Evolutionary conservation across 2,888 invertebrate species (phyloP).

Genomic region (Gastrophysa polygoni): DNA sequence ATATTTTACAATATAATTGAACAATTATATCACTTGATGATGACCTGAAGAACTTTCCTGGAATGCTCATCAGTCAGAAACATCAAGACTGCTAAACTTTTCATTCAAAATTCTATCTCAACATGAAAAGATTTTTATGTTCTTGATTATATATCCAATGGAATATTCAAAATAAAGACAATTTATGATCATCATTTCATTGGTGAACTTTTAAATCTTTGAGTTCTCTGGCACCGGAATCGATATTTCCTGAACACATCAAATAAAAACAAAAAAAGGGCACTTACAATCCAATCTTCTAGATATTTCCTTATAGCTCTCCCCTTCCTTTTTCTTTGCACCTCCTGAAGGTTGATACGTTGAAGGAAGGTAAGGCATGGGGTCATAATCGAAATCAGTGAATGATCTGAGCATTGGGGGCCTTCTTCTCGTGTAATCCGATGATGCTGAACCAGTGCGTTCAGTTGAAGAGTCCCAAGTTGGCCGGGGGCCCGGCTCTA

Average conservation of each 20-base stretch:
- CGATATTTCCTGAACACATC: background rate
- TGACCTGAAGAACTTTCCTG: too few species aligned
- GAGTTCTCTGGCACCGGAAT: too few species aligned
- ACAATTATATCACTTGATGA: too few species aligned
- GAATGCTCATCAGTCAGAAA: too few species aligned
- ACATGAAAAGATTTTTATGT: too few species aligned
- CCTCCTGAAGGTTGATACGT: constrained; percentile 39
- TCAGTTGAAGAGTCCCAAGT: constrained; percentile 36
- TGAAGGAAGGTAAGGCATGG: constrained; percentile 45
- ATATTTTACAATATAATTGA: too few species aligned
- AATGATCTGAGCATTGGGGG: constrained; percentile 41
- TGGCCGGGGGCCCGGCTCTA: constrained; percentile 61
- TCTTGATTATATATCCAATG: too few species aligned
- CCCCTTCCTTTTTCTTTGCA: constrained; percentile 55
- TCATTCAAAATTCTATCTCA: too few species aligned
- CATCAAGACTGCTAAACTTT: too few species aligned
- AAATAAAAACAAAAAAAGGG: background rate
- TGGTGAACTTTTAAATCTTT: too few species aligned
- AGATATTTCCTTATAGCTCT: constrained; percentile 55
- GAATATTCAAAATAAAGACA: too few species aligned
- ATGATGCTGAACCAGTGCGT: constrained; percentile 18
- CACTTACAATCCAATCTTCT: constrained; percentile 55
- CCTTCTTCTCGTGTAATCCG: constrained; percentile 28
- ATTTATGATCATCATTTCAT: too few species aligned
- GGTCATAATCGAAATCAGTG: constrained; percentile 43